A percentile compares a stretch with the other conserved stretches of the same genome.
Evolutionary conservation across 2,888 invertebrate species (phyloP).

Genomic region (Drosophila histrio): DNA sequence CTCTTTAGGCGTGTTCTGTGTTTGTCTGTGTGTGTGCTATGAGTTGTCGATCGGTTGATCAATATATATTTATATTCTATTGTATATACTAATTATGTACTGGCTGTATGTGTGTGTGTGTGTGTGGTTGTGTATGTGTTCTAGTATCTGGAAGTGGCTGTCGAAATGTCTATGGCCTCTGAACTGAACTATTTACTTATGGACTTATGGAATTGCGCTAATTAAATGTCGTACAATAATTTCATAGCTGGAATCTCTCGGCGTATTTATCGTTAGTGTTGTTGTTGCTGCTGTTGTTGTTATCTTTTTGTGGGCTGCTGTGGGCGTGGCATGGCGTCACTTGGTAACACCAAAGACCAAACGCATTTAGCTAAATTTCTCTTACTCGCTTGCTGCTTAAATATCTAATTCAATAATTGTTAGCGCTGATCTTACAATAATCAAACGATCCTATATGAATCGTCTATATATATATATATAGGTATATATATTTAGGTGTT

Average conservation of each 20-base stretch:
- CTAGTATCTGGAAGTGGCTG: conserved; percentile 42
- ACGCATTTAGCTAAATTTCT: conserved; percentile 49
- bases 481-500: conserved; percentile 30
- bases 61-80: conserved; percentile 31
- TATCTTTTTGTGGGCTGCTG: conserved; percentile 35
- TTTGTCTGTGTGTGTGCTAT: conserved; percentile 14
- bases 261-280: conserved; percentile 31
- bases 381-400: conserved; percentile 40
- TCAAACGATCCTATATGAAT: conserved; percentile 24
- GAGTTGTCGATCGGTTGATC: conserved; percentile 35
- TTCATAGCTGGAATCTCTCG: conserved; percentile 77
- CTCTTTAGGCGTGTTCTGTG: conserved; percentile 51
- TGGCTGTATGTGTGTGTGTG: conserved; percentile 29
- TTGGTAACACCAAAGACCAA: conserved; percentile 47
- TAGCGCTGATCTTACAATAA: conserved; percentile 69
- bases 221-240: conserved; percentile 73
- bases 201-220: conserved; percentile 80
- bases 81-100: conserved; percentile 16
- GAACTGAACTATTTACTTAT: conserved; percentile 67
- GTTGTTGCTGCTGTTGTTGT: conserved; percentile 1
- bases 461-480: conserved; percentile 32
- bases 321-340: conserved; percentile 68
- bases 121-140: conserved; percentile 21
- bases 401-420: conserved; percentile 68
- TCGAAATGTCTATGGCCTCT: conserved; percentile 65